Evolutionary conservation across 2,888 invertebrate genomes (phyloP).

Genomic region (Trissoscelio sp.): DNA sequence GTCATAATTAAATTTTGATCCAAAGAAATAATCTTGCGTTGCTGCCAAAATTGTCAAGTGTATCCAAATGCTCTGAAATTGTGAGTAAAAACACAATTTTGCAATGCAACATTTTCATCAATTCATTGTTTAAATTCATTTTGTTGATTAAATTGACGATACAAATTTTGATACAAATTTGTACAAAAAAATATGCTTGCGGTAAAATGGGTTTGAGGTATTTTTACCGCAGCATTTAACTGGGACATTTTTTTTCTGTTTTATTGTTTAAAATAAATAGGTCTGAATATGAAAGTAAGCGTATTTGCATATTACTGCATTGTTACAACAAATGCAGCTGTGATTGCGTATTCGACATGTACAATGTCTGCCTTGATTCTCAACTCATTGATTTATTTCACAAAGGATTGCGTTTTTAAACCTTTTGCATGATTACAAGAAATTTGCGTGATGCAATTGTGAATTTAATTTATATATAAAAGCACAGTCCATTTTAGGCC

Average conservation of each 20-base stretch:
- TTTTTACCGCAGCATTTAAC: not conserved
- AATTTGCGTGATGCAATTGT: slow-evolving; percentile 9
- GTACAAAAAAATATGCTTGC: not conserved
- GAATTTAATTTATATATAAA: slow-evolving; percentile 9
- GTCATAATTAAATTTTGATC: slow-evolving; percentile 13
- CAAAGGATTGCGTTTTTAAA: slow-evolving; percentile 19
- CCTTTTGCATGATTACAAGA: slow-evolving; percentile 16
- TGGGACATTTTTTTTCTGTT: not conserved
- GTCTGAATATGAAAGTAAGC: not conserved
- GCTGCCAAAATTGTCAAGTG: slow-evolving; percentile 14
- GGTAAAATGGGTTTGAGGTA: not conserved
- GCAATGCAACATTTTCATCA: too few species aligned
- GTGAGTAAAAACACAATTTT: slow-evolving; percentile 10
- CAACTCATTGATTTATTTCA: slow-evolving; percentile 21
- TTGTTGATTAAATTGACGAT: too few species aligned
- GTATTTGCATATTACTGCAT: not conserved
- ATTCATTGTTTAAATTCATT: too few species aligned
- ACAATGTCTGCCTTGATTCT: slow-evolving; percentile 1
- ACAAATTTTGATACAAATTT: too few species aligned
- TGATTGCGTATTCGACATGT: not conserved
- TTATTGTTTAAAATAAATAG: not conserved
- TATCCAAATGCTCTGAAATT: not conserved
- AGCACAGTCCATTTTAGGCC: too few species aligned
- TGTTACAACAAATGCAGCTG: not conserved
- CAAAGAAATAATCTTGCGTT: slow-evolving; percentile 1